Evolutionary conservation across 2,113 vertebrate species (phyloP).

Genomic region (Chamaetylas fuelleborni): DNA sequence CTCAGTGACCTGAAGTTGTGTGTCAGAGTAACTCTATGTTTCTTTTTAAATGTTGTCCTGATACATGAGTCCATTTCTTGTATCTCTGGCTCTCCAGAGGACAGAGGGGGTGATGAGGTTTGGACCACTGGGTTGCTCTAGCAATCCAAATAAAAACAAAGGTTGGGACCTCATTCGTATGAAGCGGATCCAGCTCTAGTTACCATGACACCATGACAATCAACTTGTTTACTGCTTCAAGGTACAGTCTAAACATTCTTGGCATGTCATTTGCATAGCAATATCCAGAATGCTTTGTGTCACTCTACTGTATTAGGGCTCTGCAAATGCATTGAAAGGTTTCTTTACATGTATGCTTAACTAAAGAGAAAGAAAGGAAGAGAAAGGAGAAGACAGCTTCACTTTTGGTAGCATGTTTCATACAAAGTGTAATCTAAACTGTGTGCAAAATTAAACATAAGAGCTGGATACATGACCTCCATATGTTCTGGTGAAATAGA

Average conservation of each 20-base stretch:
- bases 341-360: constrained; percentile 62
- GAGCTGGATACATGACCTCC: neutral
- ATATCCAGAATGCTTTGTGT: constrained; percentile 76
- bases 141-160: constrained; percentile 62
- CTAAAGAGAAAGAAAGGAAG: constrained; percentile 34
- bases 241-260: constrained; percentile 70
- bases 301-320: constrained; percentile 48
- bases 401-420: constrained; percentile 57
- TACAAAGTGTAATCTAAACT: constrained; percentile 40
- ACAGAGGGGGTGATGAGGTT: neutral
- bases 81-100: constrained; percentile 3
- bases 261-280: constrained; percentile 79
- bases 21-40: neutral
- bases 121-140: constrained; percentile 54
- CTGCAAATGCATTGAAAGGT: constrained; percentile 50
- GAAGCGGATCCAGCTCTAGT: constrained; percentile 56
- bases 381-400: constrained; percentile 38
- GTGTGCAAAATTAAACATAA: constrained; percentile 21
- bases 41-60: neutral
- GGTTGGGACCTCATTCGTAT: constrained; percentile 62
- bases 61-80: neutral
- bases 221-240: constrained; percentile 75
- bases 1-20: neutral
- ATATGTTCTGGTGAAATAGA: neutral
- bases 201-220: constrained; percentile 78